Evolutionary conservation across 2,888 invertebrate species (phyloP), one percentile per base, ranked within the genome.

Genomic region (Parnassius glacialis): DNA sequence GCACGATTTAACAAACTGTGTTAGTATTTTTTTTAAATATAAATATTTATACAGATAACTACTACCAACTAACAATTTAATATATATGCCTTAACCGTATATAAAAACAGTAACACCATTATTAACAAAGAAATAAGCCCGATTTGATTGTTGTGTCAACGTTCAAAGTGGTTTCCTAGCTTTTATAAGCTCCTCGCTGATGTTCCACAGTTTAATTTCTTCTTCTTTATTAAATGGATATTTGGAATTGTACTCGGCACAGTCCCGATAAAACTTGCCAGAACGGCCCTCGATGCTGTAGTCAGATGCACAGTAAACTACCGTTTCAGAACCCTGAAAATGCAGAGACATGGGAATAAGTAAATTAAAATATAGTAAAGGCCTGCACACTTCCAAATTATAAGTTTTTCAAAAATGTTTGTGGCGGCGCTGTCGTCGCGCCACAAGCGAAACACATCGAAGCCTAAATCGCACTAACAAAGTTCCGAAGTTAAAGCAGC

Each of bases 221-320:
- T 93, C 85, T 3, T 93, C 93, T 60, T 94, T 92, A 64, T 94
- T 93, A 71, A 95, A 93, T 25, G 92, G 84, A 56, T 93, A 90
- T 65, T 92, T 94, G 0, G 95, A 93, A 57, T 86, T 86, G 78
- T 93, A 95, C 60, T 92, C 92, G 34, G 87, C 89, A 74, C 96
- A 96, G 80, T 97, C 94, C 53, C 95, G 93, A 81, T 96, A 97
- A 74, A 96, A 93, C 68, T 92, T 91, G 10, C 97, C 97, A 16
- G 94, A 94, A 73, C 94, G 93, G 0, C 94, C 93, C 61, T 92
- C 91, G 62, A 92, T 76, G 64, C 74, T 79, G 75, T 85, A 84
- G 65, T 95, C 95, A 0, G 95, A 94, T 0, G 96, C 95, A 78
- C 96, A 96, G 81, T 94, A 94, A 11, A 97, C 85, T 25, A 96